Conservation (phyloP, 2,888 invertebrate species). For the Melieria crassipennis region DNA sequence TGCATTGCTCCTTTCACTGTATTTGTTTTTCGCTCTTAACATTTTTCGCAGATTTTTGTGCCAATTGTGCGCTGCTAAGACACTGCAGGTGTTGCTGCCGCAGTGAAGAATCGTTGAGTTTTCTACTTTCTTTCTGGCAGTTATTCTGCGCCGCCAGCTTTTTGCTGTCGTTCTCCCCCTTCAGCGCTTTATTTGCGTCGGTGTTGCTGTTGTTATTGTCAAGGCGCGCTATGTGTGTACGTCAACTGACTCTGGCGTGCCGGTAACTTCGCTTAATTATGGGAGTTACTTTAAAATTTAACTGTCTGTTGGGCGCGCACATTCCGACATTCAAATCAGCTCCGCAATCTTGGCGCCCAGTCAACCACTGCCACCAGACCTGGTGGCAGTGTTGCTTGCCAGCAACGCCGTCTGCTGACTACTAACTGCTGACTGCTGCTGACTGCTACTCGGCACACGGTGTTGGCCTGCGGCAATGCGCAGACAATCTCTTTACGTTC, state of each 20-base stretch:
- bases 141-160: constrained; percentile 2
- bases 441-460: background rate
- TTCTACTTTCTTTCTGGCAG: background rate
- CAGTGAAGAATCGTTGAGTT: background rate
- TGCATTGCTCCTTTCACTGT: background rate
- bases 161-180: constrained; percentile 1
- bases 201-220: constrained; percentile 16
- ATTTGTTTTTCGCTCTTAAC: background rate
- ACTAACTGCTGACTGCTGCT: background rate
- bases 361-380: background rate
- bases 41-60: background rate
- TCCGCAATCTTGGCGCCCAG: constrained; percentile 16
- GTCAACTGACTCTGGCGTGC: no score
- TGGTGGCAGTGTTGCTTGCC: constrained; percentile 10
- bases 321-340: constrained; percentile 19
- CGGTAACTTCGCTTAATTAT: constrained; percentile 23
- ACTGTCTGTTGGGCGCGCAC: constrained; percentile 16
- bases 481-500: constrained; percentile 22
- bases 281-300: constrained; percentile 28
- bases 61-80: background rate
- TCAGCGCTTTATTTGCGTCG: no score
- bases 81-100: constrained; percentile 5
- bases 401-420: constrained; percentile 10
- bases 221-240: background rate
- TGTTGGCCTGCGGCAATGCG: background rate